These are phyloP conservation scores for Sitobion miscanthi DNA, from an alignment of 1,140 invertebrate genomes.

Conservation along the genomic window DNA sequence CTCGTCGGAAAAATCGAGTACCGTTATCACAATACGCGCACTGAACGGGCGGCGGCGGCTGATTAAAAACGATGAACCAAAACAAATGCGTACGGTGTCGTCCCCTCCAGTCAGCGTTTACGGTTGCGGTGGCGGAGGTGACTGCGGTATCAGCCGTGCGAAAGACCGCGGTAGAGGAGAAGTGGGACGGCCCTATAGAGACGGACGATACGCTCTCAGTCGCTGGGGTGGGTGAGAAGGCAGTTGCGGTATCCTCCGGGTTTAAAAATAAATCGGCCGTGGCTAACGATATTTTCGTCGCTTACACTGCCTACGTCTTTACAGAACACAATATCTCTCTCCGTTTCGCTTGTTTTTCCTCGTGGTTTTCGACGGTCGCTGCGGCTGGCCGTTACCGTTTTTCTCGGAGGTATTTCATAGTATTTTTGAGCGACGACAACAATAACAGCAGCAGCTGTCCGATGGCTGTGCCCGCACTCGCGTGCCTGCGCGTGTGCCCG, in stretches of 20 bases:
- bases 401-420: neutral
- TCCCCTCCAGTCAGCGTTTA: neutral
- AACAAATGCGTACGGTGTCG: slow-evolving; percentile 48
- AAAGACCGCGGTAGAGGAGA: neutral
- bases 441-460: neutral
- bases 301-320: neutral
- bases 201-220: neutral
- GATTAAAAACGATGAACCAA: slow-evolving; percentile 53
- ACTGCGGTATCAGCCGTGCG: neutral
- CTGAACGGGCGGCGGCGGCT: slow-evolving; percentile 36
- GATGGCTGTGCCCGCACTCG: neutral
- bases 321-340: neutral
- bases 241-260: neutral
- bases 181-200: neutral
- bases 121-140: neutral
- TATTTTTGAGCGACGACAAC: neutral
- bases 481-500: neutral
- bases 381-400: too few relatives aligned
- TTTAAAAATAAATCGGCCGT: slow-evolving; percentile 53
- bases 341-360: neutral
- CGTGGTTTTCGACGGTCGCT: neutral
- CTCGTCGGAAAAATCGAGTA: slow-evolving; percentile 11
- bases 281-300: slow-evolving; percentile 50
- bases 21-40: slow-evolving; percentile 45
- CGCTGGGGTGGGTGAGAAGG: neutral